Conservation (phyloP, 2,113 vertebrate genomes). For the Oncorhynchus kisutch region DNA sequence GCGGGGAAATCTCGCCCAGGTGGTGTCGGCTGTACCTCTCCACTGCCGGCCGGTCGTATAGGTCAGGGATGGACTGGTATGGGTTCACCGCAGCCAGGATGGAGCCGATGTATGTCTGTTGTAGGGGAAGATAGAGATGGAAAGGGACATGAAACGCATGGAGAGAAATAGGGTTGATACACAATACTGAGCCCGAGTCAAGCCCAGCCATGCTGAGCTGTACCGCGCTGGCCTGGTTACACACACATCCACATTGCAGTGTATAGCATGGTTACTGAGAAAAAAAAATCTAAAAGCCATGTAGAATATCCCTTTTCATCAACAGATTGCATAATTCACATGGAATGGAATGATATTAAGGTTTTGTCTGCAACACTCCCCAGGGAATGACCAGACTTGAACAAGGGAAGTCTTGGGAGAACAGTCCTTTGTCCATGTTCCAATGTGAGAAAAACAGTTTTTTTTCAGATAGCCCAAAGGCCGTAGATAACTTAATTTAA, state of each 20-base stretch:
- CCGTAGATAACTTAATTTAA: constrained; percentile 17
- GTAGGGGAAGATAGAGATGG: constrained; percentile 5
- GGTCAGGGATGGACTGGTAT: constrained; percentile 83
- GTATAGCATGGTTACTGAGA: no score
- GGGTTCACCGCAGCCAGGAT: constrained; percentile 95
- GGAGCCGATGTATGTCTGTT: constrained; percentile 94
- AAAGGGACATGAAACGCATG: background rate
- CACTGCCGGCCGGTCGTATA: constrained; percentile 79
- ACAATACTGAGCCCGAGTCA: no score
- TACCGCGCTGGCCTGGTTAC: no score
- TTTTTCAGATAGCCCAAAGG: background rate
- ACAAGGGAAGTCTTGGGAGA: background rate
- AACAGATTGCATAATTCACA: no score
- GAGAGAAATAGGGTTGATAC: background rate
- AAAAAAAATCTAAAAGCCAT: no score
- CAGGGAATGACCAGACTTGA: background rate
- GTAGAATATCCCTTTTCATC: no score
- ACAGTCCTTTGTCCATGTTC: background rate
- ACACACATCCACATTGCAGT: no score
- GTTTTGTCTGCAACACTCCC: background rate
- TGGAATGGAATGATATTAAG: no score
- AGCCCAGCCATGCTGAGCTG: no score
- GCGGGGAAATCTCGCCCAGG: constrained; percentile 88
- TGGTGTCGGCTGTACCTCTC: constrained; percentile 85
- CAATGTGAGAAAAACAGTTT: background rate